Conservation (phyloP, 2,888 invertebrate species). For the Cataglyphis rosenhaueri region DNA sequence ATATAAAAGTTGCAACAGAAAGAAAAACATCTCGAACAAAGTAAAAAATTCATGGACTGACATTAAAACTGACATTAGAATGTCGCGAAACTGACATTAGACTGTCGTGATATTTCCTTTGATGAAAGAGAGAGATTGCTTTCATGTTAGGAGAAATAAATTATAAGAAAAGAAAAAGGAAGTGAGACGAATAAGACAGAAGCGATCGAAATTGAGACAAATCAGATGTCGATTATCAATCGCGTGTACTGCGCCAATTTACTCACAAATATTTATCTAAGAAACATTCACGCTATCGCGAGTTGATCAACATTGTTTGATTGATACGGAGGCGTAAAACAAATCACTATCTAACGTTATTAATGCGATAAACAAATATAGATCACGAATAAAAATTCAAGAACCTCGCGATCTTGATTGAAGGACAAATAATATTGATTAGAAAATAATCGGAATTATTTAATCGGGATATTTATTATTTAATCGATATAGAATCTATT, state of each 20-base stretch:
- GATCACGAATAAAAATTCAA: neutral
- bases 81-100: too few relatives aligned
- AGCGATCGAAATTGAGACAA: neutral
- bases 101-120: neutral
- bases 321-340: neutral
- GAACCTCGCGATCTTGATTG: neutral
- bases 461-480: neutral
- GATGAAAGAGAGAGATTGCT: neutral
- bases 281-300: slow-evolving; percentile 7
- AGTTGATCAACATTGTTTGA: slow-evolving; percentile 21
- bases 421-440: neutral
- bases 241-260: neutral
- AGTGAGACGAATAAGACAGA: neutral
- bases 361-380: slow-evolving; percentile 15
- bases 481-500: neutral
- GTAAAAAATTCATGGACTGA: slow-evolving; percentile 6
- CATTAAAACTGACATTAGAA: too few relatives aligned
- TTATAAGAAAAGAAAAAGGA: neutral
- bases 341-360: neutral
- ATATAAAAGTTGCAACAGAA: neutral
- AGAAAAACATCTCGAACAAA: neutral
- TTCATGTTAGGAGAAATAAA: neutral
- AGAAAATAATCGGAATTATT: neutral
- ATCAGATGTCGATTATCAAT: slow-evolving; percentile 13
- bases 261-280: slow-evolving; percentile 1